Evolutionary conservation across 1,140 invertebrate species (phyloP), one percentile per base, ranked within the genome.

Genomic region (Drosophila equinoxialis): DNA sequence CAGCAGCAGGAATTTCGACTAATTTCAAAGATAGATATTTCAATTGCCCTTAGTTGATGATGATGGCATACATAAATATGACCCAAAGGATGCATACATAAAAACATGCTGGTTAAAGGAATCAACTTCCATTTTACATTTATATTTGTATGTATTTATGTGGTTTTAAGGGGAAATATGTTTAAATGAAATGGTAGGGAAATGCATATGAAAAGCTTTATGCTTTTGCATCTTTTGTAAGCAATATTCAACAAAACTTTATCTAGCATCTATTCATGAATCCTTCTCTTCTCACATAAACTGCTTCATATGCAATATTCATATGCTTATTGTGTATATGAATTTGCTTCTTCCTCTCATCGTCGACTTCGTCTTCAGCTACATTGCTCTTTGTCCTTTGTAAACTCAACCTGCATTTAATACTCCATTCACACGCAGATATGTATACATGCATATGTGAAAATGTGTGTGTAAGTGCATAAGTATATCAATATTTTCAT

Each of bases 171-270:
- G 23, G 23, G 33, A 23, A 71, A 71, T 63, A 30, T 42, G 17
- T 65, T 65, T 41, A 68, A 66, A 60, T 63, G 17, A 58, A 65
- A 67, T 66, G 73, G 59, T 23, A 39, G 8, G 35, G 41, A 59
- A 72, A 60, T 76, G 69, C 78, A 67, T 60, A 17, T 69, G 55
- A 66, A 68, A 71, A 62, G 66, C 59, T 58, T 74, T 70, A 26
- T 20, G 41, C 17, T 30, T n/a, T 65, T 71, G 54, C 59, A 61
- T 65, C 26, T 60, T 64, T 48, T 61, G 42, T 62, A 51, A 57
- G 65, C 33, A 20, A 65, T 65, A 41, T 71, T 11, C 63, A 48
- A 51, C 4, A 54, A 10, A 39, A 58, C 55, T 54, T 66, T 23
- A 65, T 55, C 59, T 59, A 42, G 33, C 57, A 61, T 30, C 69